Evolutionary conservation across 2,888 invertebrate genomes (phyloP).

Genomic region (Salpingus planirostris): DNA sequence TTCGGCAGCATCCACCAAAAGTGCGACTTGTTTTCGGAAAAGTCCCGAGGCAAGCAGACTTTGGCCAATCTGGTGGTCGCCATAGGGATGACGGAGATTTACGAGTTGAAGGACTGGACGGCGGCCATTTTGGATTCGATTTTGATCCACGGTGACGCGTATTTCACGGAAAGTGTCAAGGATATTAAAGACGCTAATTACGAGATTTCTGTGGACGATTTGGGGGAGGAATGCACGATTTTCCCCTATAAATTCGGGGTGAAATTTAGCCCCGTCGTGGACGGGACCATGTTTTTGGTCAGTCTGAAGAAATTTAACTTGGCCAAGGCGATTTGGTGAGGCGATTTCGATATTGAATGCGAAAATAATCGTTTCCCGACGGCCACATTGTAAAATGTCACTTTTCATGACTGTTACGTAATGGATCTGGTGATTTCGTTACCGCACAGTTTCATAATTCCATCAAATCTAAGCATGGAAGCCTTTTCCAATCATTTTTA

Average conservation of each 20-base stretch:
- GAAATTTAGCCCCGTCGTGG: slow-evolving; percentile 48
- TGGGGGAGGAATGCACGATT: slow-evolving; percentile 47
- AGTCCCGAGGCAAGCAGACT: slow-evolving; percentile 55
- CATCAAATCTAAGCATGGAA: no score
- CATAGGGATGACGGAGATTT: slow-evolving; percentile 50
- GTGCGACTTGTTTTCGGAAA: slow-evolving; percentile 39
- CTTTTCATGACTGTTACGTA: no score
- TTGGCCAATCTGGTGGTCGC: slow-evolving; percentile 44
- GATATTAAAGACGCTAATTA: slow-evolving; percentile 46
- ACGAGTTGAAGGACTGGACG: slow-evolving; percentile 56
- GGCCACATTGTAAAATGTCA: no score
- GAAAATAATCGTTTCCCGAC: no score
- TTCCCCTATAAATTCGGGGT: slow-evolving; percentile 51
- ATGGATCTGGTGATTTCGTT: no score
- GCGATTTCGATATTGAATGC: slow-evolving; percentile 5
- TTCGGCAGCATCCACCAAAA: slow-evolving; percentile 54
- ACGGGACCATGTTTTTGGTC: slow-evolving; percentile 54
- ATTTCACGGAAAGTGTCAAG: slow-evolving; percentile 45
- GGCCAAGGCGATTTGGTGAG: slow-evolving; percentile 47
- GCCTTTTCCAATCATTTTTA: not conserved
- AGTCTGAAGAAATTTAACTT: slow-evolving; percentile 51
- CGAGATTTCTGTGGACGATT: slow-evolving; percentile 50
- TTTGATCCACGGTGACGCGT: slow-evolving; percentile 50
- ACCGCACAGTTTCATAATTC: no score
- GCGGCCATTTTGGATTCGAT: slow-evolving; percentile 53